Conservation (phyloP, 2,113 vertebrate genomes). For the Natator depressus region DNA sequence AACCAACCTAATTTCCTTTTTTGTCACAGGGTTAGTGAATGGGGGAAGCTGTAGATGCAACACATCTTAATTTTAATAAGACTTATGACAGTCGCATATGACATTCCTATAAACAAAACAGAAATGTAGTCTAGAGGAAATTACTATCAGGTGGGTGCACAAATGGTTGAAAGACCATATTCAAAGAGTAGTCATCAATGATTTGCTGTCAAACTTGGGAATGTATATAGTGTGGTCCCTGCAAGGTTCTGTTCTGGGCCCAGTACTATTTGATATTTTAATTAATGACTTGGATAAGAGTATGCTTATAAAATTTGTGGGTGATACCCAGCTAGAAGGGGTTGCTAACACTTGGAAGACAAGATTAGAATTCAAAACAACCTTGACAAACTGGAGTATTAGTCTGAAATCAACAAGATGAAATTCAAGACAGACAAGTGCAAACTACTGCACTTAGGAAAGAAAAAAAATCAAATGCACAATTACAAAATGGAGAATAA, state of each 20-base stretch:
- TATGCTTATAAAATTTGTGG: neutral
- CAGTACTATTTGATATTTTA: neutral
- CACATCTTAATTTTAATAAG: neutral
- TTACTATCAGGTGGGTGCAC: neutral
- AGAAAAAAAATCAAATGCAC: too few species aligned
- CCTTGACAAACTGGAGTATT: too few species aligned
- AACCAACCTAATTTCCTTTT: neutral
- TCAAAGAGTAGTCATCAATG: neutral
- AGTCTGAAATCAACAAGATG: too few species aligned
- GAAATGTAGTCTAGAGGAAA: neutral
- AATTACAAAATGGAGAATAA: too few species aligned
- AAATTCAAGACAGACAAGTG: too few species aligned
- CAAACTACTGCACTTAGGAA: too few species aligned
- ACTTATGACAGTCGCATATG: neutral
- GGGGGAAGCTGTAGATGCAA: neutral
- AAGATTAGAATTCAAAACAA: too few species aligned
- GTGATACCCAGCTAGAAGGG: neutral
- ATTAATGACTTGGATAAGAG: neutral
- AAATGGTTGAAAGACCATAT: neutral
- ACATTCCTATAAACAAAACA: neutral
- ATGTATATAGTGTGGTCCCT: neutral
- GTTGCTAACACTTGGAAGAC: neutral
- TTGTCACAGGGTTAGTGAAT: neutral
- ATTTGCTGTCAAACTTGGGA: neutral
- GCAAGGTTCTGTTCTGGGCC: neutral